Evolutionary conservation across 2,797 vertebrate genomes (phyloP), one percentile per base, ranked within the genome.

Genomic region (Pagetopsis macropterus): DNA sequence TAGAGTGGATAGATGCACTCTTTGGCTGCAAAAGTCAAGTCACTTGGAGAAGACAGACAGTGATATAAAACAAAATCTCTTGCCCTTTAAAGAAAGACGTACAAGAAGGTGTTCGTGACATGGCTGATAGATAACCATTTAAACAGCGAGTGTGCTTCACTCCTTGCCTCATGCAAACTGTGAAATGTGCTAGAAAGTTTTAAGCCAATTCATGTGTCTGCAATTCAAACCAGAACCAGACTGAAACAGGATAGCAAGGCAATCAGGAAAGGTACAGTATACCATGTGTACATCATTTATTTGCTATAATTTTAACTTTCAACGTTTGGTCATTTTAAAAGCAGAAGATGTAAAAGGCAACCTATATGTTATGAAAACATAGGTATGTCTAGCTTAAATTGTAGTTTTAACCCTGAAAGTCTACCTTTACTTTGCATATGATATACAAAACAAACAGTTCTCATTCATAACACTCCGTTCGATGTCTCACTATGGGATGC

Each of bases 1-100:
- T 37, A 65, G 63, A 70, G 76, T 15, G 11, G 70, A 76, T 41
- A 78, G 54, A 84, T 43, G 62, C 62, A 46, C 63, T 78, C 59
- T 62, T 59, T 49, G 62, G 64, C 76, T 78, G 77, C 45, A 86
- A 88, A 87, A 82, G 82, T 86, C 87, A 85, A 87, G 73, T 76
- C 78, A 82, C 78, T 83, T 74, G 67, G 66, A 72, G 60, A 64
- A 83, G 82, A 74, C 65, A 81, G 79, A 79, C 67, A 60, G 77
- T 4, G 58, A 31, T 67, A 70, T 78, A 69, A 84, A 90, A 81
- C 63, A 52, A 68, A 59, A 78, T 67, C 40, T 61, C 56, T 62
- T 78, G 76, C 72, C 73, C 74, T 87, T 83, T 79, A 65, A 84
- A 71, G 62, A 68, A 63, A 64, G 60, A 75, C 19, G 51, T 71